These are phyloP conservation scores for Aleadryas rufinucha DNA, from an alignment of 2,113 vertebrate genomes.

Conservation along the genomic window DNA sequence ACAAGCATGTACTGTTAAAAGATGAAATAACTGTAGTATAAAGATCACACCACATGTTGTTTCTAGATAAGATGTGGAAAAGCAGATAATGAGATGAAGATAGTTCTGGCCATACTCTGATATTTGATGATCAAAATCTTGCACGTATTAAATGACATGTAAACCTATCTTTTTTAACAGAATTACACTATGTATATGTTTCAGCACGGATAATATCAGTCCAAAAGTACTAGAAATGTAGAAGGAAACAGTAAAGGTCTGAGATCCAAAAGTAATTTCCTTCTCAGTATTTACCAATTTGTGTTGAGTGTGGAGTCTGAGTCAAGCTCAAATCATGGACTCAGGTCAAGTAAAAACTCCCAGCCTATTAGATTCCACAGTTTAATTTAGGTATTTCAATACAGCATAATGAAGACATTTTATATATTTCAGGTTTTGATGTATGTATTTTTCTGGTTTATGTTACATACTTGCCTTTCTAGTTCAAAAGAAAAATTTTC, in stretches of 20 bases:
- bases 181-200: not conserved
- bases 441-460: not conserved
- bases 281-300: not conserved
- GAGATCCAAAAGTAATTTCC: not conserved
- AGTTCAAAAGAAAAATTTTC: not conserved
- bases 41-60: not conserved
- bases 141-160: not conserved
- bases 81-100: not conserved
- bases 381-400: not conserved
- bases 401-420: not conserved
- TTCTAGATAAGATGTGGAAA: not conserved
- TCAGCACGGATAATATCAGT: not conserved
- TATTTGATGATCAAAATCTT: constrained; percentile 1
- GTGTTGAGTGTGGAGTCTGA: not conserved
- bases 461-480: not conserved
- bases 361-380: not conserved
- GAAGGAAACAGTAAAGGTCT: not conserved
- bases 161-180: not conserved
- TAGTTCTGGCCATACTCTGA: not conserved
- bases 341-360: not conserved
- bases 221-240: not conserved
- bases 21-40: not conserved
- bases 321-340: not conserved
- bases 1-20: not conserved
- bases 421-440: not conserved